Evolutionary conservation across 2,113 vertebrate genomes (phyloP).

Genomic region (Azemiops feae): DNA sequence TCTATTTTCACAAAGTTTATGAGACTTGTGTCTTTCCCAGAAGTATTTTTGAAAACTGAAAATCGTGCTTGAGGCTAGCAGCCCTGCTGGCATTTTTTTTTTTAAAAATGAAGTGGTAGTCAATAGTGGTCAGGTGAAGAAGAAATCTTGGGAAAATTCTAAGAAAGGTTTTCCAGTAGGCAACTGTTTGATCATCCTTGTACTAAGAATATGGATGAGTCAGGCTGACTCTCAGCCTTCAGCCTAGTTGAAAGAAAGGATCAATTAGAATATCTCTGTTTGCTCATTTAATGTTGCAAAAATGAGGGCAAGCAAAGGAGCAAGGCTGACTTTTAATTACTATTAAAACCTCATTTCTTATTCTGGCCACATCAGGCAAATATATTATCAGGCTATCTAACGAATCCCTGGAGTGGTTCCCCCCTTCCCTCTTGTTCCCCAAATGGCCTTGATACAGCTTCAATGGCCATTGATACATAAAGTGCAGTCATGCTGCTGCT

Average conservation of each 20-base stretch:
- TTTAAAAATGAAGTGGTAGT: neutral
- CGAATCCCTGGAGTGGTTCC: neutral
- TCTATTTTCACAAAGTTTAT: neutral
- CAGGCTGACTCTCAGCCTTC: neutral
- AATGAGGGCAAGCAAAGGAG: neutral
- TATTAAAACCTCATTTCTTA: neutral
- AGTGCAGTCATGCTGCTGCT: neutral
- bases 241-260: neutral
- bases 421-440: neutral
- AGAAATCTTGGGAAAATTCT: neutral
- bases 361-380: constrained; percentile 20
- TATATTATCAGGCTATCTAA: neutral
- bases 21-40: neutral
- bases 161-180: neutral
- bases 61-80: neutral
- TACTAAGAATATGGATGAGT: neutral
- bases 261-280: neutral
- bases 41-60: neutral
- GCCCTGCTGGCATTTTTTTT: neutral
- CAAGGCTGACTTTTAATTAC: neutral
- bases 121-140: neutral
- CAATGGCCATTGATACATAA: neutral
- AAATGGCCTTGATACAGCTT: neutral
- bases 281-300: neutral
- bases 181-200: neutral